These are phyloP conservation scores for Porites evermanni DNA, from an alignment of 92 coral and sea anemone species.

Conservation along the genomic window DNA sequence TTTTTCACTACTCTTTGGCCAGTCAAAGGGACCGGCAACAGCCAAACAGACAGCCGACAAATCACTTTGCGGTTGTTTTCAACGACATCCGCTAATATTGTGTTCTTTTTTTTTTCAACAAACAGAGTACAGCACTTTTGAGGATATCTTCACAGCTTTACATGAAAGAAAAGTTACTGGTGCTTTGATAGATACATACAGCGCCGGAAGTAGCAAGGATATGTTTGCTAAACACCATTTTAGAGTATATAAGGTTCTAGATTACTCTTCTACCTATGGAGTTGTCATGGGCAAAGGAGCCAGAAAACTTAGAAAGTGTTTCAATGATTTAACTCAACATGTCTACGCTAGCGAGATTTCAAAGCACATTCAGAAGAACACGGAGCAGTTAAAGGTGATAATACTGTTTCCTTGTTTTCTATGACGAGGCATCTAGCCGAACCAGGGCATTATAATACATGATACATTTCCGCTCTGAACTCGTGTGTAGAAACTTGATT, in stretches of 20 bases:
- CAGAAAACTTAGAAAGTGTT: slow-evolving; percentile 58
- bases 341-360: slow-evolving; percentile 32
- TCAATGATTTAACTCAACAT: slow-evolving; percentile 20
- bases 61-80: neutral
- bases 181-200: slow-evolving; percentile 65
- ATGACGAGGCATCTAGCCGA: neutral
- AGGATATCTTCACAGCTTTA: slow-evolving; percentile 58
- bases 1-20: too few species aligned
- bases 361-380: slow-evolving; percentile 29
- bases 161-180: slow-evolving; percentile 45
- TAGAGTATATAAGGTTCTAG: slow-evolving; percentile 54
- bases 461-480: too few species aligned
- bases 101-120: too few species aligned
- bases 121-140: slow-evolving; percentile 38
- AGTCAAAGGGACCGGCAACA: too few species aligned
- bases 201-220: slow-evolving; percentile 55
- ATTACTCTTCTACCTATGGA: slow-evolving; percentile 67
- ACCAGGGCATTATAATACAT: too few species aligned
- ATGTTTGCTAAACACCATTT: slow-evolving; percentile 34
- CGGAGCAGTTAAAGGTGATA: slow-evolving; percentile 29
- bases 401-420: too few species aligned
- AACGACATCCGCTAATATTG: neutral
- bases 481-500: too few species aligned
- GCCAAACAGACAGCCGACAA: too few species aligned
- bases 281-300: slow-evolving; percentile 59